Base-by-base conservation (phyloP, 2,797 vertebrate genomes). In the Aldrovandia affinis region DNA sequence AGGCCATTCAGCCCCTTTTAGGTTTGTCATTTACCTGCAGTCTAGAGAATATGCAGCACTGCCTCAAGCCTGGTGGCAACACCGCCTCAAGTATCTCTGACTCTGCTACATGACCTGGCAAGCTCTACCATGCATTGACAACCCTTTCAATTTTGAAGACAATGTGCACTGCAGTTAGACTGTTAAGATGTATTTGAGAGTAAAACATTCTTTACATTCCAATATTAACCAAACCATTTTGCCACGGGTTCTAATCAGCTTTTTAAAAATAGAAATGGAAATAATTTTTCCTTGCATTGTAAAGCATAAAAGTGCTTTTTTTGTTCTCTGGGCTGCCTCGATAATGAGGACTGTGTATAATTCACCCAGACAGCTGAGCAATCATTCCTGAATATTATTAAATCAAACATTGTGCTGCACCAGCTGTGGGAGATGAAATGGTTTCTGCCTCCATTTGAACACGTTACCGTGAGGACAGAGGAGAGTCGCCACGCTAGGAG, bases 361-460 rank as follows among this genome's bases (percentile, higher is more conserved):
- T 59, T 68, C 80, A 25, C 10, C 22, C 59, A 52, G 39, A 73
- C 70, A 83, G 54, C 28, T 28, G 36, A 70, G 33, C 59, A 22
- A 75, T 55, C 73, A 68, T 50, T 63, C 39, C 42, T 47, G 44
- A 78, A 50, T 81, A 86, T 75, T 54, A n/a, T 73, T 84, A 83
- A 52, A 85, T 80, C 61, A 20, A 39, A 65, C 77, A 78, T 33
- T 10, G 77, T 73, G 75, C 78, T 82, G 18, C 44, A 39, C 55
- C 50, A 15, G 68, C 54, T 18, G 52, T 10, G 14, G 70, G 79
- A 77, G 68, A 52, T 61, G 75, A 82, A 85, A 85, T 79, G 75
- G 36, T 78, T 82, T 81, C 5, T 61, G 55, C 52, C 50, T 54
- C 30, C 30, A 57, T 55, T 30, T 80, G 47, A 80, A 20, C 20